These are phyloP conservation scores for Leptodactylus fallax DNA, from an alignment of 2,797 vertebrate genomes.

Conservation along the genomic window DNA sequence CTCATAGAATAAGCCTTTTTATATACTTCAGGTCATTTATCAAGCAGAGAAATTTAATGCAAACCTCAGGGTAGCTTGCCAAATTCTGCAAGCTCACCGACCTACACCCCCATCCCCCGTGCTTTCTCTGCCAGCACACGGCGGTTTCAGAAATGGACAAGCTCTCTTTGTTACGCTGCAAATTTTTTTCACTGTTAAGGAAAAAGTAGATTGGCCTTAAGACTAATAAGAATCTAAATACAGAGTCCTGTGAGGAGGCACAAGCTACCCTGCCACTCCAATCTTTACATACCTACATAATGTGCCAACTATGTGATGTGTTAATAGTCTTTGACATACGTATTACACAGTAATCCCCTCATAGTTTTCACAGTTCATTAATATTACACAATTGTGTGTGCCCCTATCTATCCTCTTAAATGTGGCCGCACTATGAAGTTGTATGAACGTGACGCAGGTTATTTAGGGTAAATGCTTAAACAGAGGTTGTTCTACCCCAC, in stretches of 20 bases:
- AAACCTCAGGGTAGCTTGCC: conserved; percentile 54
- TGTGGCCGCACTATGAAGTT: not conserved
- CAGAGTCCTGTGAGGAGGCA: not conserved
- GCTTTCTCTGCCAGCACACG: conserved; percentile 33
- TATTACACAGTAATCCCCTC: conserved; percentile 5
- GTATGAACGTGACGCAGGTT: not conserved
- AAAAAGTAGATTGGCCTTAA: conserved; percentile 35
- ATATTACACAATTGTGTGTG: not conserved
- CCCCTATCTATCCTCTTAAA: not conserved
- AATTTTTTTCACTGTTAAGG: not conserved
- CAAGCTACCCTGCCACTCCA: not conserved
- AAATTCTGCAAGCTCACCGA: conserved; percentile 30
- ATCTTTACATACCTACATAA: not conserved
- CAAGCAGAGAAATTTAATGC: conserved; percentile 45
- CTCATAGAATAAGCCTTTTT: not conserved
- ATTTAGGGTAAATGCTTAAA: not conserved
- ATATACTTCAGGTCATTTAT: conserved; percentile 33
- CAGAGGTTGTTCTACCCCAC: not conserved
- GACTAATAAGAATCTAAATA: conserved; percentile 26
- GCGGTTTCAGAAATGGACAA: conserved; percentile 40
- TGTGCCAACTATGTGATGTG: conserved; percentile 12
- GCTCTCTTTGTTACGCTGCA: conserved; percentile 38
- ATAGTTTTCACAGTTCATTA: conserved; percentile 6
- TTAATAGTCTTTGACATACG: not conserved
- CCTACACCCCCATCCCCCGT: not conserved